Conservation (phyloP, 2,113 vertebrate species). For the Pterophyllum scalare region DNA sequence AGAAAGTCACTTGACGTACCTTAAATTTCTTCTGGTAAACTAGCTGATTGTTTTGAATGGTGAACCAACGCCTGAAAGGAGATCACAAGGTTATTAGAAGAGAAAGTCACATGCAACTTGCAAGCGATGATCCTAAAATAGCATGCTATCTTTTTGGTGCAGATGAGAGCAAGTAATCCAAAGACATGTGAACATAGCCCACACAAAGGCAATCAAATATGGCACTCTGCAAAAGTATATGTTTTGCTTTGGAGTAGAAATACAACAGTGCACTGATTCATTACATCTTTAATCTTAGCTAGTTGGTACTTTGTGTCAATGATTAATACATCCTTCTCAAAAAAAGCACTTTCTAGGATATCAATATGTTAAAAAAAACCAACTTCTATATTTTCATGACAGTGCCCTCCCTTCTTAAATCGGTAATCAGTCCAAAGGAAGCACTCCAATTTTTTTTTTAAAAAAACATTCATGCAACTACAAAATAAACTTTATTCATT, state of each 20-base stretch:
- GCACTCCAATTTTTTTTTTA: not conserved
- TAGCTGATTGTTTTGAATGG: slow-evolving; percentile 98
- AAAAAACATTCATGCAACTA: not conserved
- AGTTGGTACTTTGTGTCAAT: not conserved
- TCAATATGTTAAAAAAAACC: not conserved
- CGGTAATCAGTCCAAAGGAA: not conserved
- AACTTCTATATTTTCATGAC: not conserved
- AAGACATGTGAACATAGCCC: not conserved
- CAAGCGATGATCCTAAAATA: slow-evolving; percentile 5
- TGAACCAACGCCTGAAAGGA: slow-evolving; percentile 96
- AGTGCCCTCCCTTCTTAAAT: not conserved
- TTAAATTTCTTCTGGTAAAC: slow-evolving; percentile 99
- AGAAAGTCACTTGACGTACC: slow-evolving; percentile 81
- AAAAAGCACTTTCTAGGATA: not conserved
- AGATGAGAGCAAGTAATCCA: not conserved
- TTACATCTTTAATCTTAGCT: not conserved
- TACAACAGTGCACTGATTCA: too few species aligned
- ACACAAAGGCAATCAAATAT: not conserved
- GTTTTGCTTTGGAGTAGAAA: not conserved
- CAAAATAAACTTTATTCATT: not conserved
- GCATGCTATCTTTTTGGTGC: not conserved
- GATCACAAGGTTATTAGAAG: slow-evolving; percentile 22
- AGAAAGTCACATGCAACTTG: slow-evolving; percentile 17
- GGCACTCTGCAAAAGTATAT: not conserved
- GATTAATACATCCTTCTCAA: not conserved